A percentile compares a stretch with the other conserved stretches of the same genome.
Evolutionary conservation across 2,113 vertebrate species (phyloP).

Genomic region (Lepidothrix coronata): DNA sequence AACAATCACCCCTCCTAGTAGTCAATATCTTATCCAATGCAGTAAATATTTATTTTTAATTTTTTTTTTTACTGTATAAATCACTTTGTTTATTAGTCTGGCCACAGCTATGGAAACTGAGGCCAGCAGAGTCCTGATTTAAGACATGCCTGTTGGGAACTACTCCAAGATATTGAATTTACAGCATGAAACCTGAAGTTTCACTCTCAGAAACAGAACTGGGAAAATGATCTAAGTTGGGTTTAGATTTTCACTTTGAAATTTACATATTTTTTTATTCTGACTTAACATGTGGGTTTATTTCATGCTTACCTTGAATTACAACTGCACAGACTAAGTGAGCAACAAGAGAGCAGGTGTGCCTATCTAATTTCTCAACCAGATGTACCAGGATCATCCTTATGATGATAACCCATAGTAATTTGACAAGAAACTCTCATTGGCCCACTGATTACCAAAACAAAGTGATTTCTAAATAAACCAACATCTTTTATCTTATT

Average conservation of each 20-base stretch:
- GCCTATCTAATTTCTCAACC: not conserved
- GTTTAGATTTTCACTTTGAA: not conserved
- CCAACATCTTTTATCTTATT: not conserved
- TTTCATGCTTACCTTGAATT: not conserved
- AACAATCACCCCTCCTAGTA: not conserved
- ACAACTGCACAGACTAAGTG: rapidly evolving
- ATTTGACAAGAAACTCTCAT: not conserved
- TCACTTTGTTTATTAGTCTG: not conserved
- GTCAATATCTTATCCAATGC: not conserved
- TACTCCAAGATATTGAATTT: not conserved
- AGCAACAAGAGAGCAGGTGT: not conserved
- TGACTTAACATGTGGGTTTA: not conserved
- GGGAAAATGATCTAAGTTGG: rapidly evolving
- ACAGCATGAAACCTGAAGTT: not conserved
- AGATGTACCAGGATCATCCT: not conserved
- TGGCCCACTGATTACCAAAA: not conserved
- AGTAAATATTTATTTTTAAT: not conserved
- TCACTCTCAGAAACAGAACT: not conserved
- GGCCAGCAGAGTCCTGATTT: not conserved
- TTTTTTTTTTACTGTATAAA: not conserved
- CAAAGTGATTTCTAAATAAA: not conserved
- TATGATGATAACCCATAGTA: not conserved
- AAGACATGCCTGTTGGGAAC: not conserved
- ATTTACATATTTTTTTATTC: not conserved
- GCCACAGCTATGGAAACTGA: not conserved